Percentiles rank a stretch among this genome's conserved stretches.
These are phyloP conservation scores for Eptesicus fuscus DNA, from an alignment of 2,113 vertebrate genomes.

Conservation along the genomic window DNA sequence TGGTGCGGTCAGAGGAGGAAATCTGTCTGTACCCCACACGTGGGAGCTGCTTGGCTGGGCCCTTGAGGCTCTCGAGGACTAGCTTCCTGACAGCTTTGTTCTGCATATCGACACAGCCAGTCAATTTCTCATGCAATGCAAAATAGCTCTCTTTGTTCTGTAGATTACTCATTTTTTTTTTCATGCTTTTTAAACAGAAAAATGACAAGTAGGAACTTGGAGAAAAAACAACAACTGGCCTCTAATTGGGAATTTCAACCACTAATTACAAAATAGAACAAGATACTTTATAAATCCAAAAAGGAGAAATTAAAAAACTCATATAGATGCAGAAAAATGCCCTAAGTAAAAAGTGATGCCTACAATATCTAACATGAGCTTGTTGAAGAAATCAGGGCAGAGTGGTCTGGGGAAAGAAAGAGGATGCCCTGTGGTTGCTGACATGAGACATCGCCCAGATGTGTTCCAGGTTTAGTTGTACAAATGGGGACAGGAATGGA, in stretches of 20 bases:
- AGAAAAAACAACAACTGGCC: neutral
- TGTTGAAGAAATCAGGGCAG: neutral
- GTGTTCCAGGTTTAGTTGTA: accelerated
- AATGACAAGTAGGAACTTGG: neutral
- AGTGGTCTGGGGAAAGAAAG: too few species aligned
- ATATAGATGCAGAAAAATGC: neutral
- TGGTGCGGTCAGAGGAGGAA: neutral
- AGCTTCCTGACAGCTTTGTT: neutral
- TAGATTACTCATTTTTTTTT: neutral
- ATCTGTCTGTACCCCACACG: neutral
- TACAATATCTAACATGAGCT: too few species aligned
- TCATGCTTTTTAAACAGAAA: neutral
- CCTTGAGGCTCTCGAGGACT: neutral
- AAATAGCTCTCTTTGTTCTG: neutral
- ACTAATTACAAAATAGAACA: neutral
- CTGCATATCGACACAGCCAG: neutral
- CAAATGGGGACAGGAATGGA: accelerated
- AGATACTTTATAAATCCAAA: neutral
- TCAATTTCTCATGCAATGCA: neutral
- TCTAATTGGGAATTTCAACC: neutral
- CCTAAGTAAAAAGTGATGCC: neutral
- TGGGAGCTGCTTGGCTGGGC: neutral
- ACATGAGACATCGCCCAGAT: accelerated
- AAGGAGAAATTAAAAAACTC: neutral
- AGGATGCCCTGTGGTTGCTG: accelerated